Evolutionary conservation across 1,140 invertebrate species (phyloP).

Genomic region (Scaptomyza pallida): DNA sequence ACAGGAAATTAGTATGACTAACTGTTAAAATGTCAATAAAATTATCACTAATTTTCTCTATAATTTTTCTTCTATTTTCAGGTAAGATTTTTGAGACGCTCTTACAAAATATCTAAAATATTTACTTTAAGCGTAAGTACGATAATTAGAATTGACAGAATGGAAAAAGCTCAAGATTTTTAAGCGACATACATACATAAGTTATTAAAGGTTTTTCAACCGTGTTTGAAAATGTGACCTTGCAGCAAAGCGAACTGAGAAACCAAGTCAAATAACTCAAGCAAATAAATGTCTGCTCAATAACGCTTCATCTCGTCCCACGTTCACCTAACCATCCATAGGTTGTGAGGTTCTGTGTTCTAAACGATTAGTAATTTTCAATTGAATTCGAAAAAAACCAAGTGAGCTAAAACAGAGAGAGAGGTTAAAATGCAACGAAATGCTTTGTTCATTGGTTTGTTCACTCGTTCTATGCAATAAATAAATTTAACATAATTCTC

Average conservation of each 20-base stretch:
- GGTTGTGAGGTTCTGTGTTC: conserved; percentile 14
- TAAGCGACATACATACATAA: conserved; percentile 52
- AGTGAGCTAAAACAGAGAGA: conserved; percentile 21
- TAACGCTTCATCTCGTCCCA: conserved; percentile 17
- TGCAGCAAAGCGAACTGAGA: conserved; percentile 28
- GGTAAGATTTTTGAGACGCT: conserved; percentile 27
- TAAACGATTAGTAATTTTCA: conserved; percentile 67
- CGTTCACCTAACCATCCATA: too few species aligned
- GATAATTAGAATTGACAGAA: conserved; percentile 24
- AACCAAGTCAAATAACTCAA: conserved; percentile 68
- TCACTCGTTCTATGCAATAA: conserved; percentile 51
- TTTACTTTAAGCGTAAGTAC: conserved; percentile 51
- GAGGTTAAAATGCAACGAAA: background rate
- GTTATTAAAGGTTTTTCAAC: conserved; percentile 75
- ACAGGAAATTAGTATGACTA: too few species aligned
- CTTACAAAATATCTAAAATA: background rate
- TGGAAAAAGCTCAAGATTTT: conserved; percentile 22
- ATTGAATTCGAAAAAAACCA: conserved; percentile 41
- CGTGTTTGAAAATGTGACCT: conserved; percentile 43
- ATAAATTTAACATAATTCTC: conserved; percentile 76
- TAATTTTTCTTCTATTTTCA: conserved; percentile 26
- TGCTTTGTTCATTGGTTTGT: background rate
- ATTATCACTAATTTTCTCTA: conserved; percentile 1
- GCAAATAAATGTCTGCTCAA: conserved; percentile 47
- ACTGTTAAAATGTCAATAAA: too few species aligned